Percentiles rank a stretch among this genome's conserved stretches.
phyloP scores from a whole-genome alignment of 2,113 vertebrate species.

The Alligator mississippiensis region DNA sequence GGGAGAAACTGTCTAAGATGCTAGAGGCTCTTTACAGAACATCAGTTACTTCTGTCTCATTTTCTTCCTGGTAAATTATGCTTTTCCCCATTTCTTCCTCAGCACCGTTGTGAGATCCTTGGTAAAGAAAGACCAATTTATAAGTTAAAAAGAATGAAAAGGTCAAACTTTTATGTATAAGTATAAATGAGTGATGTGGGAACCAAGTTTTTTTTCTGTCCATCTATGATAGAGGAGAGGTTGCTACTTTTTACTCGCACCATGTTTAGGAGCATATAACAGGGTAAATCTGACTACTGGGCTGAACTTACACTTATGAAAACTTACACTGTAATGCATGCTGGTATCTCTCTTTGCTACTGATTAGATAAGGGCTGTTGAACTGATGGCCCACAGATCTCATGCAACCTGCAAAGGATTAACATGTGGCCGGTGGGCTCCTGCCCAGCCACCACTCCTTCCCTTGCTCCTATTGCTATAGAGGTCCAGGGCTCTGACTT shows the following conservation, averaged over 20 bases:
- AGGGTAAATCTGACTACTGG: neutral
- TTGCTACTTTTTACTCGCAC: neutral
- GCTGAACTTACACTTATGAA: neutral
- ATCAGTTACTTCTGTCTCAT: fast-evolving
- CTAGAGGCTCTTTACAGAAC: neutral
- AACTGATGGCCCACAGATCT: too few species aligned
- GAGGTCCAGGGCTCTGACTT: too few species aligned
- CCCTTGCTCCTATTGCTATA: too few species aligned
- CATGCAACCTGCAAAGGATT: too few species aligned
- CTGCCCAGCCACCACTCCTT: too few species aligned
- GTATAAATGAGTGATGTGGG: neutral
- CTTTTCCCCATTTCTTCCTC: neutral
- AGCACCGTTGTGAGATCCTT: neutral
- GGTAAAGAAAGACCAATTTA: neutral
- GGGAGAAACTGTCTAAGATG: neutral
- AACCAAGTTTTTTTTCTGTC: neutral
- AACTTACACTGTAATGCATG: neutral
- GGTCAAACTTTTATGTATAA: neutral
- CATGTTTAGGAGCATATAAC: conserved; percentile 6
- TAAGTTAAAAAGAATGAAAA: neutral
- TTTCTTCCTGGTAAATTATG: neutral
- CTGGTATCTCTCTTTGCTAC: neutral
- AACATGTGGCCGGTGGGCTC: too few species aligned
- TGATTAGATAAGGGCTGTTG: neutral
- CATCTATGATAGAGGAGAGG: neutral